Base-by-base conservation (phyloP, 2,888 invertebrate genomes). In the Actias luna region DNA sequence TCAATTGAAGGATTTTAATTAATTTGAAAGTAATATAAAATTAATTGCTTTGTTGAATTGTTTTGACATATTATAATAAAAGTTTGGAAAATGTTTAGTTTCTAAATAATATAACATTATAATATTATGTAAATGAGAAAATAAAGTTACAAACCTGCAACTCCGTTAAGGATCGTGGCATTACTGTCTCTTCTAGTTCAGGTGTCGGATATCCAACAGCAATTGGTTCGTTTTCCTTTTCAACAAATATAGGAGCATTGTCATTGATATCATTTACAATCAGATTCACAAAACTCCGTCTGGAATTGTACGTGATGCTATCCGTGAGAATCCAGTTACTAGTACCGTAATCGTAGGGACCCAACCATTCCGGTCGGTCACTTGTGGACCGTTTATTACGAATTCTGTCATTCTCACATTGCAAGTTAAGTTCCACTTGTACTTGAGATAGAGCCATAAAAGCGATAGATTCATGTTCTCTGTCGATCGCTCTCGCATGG, bases 221-320 rank as follows among this genome's bases (percentile, higher is more conserved):
- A 55, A 93, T 76, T 2, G 90, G 87, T 66, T 87, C 85, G 14
- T 74, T 72, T 63, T 83, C 84, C 61, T 83, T 85, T 2, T 79
- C 83, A 31, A 80, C 67, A 68, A 94, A 94, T 76, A 87, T 79
- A 0, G 94, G 94, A 5, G 68, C 50, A 68, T 94, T 90, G 67
- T 94, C 93, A 70, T 94, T 94, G n/a, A 90, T 89, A 67, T 94
- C 94, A 25, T 89, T 89, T 0, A 94, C 90, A 64, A 93, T 88
- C 57, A 94, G 75, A 66, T 91, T 91, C 1, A 94, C 85, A 39
- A 91, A 76, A 68, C 88, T 91, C 57, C 85, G 77, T 66, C 85
- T 80, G 0, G 86, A 72, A 63, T 91, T 84, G 70, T 82, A 88
- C 3, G 67, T 66, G 59, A 93, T 91, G 5, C 87, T 76, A 60